Base-by-base conservation (phyloP, 2,888 invertebrate genomes). In the Drosophila algonquin region DNA sequence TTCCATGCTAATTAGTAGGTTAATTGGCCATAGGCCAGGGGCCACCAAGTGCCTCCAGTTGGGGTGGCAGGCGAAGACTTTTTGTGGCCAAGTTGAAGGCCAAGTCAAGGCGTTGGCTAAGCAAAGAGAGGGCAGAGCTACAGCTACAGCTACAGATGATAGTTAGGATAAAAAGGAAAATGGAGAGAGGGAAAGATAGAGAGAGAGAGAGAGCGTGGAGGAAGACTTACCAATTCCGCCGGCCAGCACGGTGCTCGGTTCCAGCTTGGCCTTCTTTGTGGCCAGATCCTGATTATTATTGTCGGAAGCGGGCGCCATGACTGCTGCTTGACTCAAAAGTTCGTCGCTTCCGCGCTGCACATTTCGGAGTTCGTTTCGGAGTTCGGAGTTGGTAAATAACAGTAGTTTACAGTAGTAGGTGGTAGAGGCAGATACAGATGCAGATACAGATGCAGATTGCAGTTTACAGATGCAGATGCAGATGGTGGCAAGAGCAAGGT, bases 311-410 rank as follows among this genome's bases (percentile, higher is more conserved):
- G 96, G 96, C 93, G 97, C 96, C 96, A 98, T 97, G 93, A 98
- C 97, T 94, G 96, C 96, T 94, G 96, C 96, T 94, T 97, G 97
- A 93, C 97, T 97, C 93, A 98, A 95, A 93, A 98, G 95, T 95
- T 98, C 98, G 95, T 98, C 98, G 93, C 98, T 98, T 94, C 98
- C 98, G 94, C 98, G 96, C 98, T 98, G 96, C 40, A n/a, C 40
- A 1, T 35, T 35, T 4, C n/a, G n/a, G n/a, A n/a, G n/a, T n/a
- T n/a, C 10, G 3, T 10, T 40, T 40, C 40, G 40, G 14, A 24
- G 24, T 24, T 21, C 21, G 24, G n/a, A 21, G 21, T 21, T 21
- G 21, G 21, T 21, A 21, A 21, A 5, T 7, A 1, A 40, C 40
- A 40, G 72, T 57, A 40, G 72, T 57, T 60, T 57, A 76, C 67